Evolutionary conservation across 1,140 invertebrate species (phyloP), one percentile per base, ranked within the genome.

Genomic region (Oscheius sp.): DNA sequence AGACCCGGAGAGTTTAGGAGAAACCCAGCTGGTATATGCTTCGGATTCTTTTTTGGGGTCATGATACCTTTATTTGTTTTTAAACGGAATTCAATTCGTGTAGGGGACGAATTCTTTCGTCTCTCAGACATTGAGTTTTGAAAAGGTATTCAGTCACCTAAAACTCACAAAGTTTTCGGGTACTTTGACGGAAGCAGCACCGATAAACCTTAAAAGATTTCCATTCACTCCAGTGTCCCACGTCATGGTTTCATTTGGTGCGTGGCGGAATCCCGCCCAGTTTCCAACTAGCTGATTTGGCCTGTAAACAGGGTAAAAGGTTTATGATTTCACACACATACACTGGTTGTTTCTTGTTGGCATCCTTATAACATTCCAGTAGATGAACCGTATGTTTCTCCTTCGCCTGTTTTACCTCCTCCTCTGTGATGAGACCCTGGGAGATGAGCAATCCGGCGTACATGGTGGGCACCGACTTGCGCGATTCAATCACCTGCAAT

Each of bases 201-300:
- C 94, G 68, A 97, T 87, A 79, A 89, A 91, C 81, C 90, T 90
- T 1, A 98, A 85, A 2, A 92, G 74, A 73, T 90, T 88, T 0
- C 86, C 79, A 79, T 91, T 86, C 0, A 95, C 87, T 3, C 95
- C 95, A 1, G 95, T 97, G 80, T 97, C 90, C 94, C 94, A 98
- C 0, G 86, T 88, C 42, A 92, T 91, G 0, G 96, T 85, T 7
- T 67, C 45, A 1, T 88, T 87, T 0, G 90, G 88, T 0, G 94
- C 90, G 83, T 91, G 88, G 1, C 83, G 81, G 28, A 93, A 88
- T 3, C 87, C 88, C 7, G 87, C 85, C 95, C 94, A 97, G 77
- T 91, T 89, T 35, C 89, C 88, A 81, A 90, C 86, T 55, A 92
- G 91, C 85, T 91, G 91, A 13, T 87, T 87, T 38, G 88, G 87